Percentiles rank a stretch among this genome's conserved stretches.
phyloP scores from a whole-genome alignment of 1,140 invertebrate species.

The Venustaconcha ellipsiformis region DNA sequence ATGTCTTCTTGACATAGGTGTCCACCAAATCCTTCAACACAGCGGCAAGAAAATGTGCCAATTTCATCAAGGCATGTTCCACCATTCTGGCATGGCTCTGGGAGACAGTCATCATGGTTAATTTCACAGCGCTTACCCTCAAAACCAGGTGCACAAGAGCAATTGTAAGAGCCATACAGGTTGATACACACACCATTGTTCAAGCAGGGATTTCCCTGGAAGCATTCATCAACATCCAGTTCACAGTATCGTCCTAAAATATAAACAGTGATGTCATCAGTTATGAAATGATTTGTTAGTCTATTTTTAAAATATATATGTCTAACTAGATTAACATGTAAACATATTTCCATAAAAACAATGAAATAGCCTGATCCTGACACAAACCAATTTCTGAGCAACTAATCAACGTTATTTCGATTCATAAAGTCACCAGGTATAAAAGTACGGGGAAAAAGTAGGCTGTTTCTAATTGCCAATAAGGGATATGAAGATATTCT shows the following conservation, averaged over 20 bases:
- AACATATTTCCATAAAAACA: no score
- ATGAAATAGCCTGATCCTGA: no score
- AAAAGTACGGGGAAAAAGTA: no score
- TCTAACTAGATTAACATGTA: no score
- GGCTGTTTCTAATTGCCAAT: no score
- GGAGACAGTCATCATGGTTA: conserved; percentile 42
- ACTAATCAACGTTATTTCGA: no score
- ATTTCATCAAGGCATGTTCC: conserved; percentile 32
- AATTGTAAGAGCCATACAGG: conserved; percentile 30
- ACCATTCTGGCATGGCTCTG: conserved; percentile 47
- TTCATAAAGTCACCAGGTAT: no score
- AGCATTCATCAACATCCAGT: conserved; percentile 32
- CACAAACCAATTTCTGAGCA: no score
- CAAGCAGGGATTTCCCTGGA: conserved; percentile 43
- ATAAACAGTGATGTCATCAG: no score
- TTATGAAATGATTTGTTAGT: no score
- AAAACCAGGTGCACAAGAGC: conserved; percentile 35
- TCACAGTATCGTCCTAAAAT: conserved; percentile 38
- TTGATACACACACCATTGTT: conserved; percentile 45
- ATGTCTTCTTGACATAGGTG: conserved; percentile 39
- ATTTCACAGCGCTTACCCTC: conserved; percentile 42
- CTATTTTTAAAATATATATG: no score
- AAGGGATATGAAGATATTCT: no score
- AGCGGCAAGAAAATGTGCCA: conserved; percentile 38
- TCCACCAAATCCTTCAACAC: conserved; percentile 41